Conservation (phyloP, 2,113 vertebrate species). For the Chlamydotis undulata region DNA sequence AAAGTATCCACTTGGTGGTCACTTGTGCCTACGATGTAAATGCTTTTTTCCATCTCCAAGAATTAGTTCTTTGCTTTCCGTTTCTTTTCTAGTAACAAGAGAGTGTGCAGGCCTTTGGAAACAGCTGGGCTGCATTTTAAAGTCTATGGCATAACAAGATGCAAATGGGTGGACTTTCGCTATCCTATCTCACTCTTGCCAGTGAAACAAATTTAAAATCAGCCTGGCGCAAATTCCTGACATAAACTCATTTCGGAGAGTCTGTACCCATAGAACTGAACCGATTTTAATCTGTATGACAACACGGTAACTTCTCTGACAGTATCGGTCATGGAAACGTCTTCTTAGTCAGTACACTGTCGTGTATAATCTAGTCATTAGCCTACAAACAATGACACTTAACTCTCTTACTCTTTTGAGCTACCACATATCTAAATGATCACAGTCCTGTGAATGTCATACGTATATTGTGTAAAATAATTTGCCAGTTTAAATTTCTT, state of each 20-base stretch:
- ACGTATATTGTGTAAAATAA: not conserved
- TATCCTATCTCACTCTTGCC: not conserved
- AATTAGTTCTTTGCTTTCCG: not conserved
- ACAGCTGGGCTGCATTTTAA: not conserved
- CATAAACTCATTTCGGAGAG: not conserved
- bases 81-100: not conserved
- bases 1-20: conserved; percentile 36
- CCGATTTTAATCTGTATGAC: not conserved
- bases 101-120: not conserved
- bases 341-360: not conserved
- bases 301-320: not conserved
- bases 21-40: not conserved
- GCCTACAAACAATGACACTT: not conserved
- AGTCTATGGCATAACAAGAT: not conserved
- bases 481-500: not conserved
- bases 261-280: not conserved
- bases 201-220: not conserved
- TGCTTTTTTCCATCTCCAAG: not conserved
- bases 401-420: not conserved
- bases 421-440: not conserved
- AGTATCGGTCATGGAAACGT: not conserved
- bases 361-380: not conserved
- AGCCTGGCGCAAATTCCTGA: not conserved
- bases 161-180: not conserved
- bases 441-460: not conserved